These are phyloP conservation scores for Manacus vitellinus DNA, from an alignment of 2,113 vertebrate species.

Conservation along the genomic window DNA sequence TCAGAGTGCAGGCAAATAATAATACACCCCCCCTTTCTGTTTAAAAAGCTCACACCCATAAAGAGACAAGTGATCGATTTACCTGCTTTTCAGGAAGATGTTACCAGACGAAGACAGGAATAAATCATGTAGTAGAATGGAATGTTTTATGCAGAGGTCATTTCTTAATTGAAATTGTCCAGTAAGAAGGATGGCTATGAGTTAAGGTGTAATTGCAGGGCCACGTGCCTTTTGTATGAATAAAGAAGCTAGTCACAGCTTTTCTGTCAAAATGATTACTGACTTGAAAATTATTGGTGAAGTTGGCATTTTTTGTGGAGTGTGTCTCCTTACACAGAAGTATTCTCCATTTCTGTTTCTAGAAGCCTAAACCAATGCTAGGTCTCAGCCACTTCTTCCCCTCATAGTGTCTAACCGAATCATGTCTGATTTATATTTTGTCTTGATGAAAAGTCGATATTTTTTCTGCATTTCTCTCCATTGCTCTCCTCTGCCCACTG, in stretches of 20 bases:
- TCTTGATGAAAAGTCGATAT: neutral
- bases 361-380: neutral
- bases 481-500: neutral
- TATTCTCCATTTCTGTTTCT: neutral
- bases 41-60: neutral
- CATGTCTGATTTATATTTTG: neutral
- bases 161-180: constrained; percentile 40
- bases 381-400: neutral
- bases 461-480: neutral
- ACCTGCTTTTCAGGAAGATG: neutral
- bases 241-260: neutral
- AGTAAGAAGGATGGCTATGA: constrained; percentile 17
- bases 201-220: neutral
- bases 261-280: constrained; percentile 7
- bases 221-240: neutral
- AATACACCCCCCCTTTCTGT: neutral
- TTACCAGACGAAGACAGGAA: neutral
- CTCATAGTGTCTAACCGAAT: neutral
- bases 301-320: neutral
- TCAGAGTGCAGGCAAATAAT: neutral
- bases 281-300: neutral
- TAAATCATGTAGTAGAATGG: neutral
- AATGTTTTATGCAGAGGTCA: neutral
- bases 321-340: neutral
- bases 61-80: neutral